Percentiles rank a stretch among this genome's conserved stretches.
These are phyloP conservation scores for Drosophila imparisetae DNA, from an alignment of 2,888 invertebrate genomes.

Conservation along the genomic window DNA sequence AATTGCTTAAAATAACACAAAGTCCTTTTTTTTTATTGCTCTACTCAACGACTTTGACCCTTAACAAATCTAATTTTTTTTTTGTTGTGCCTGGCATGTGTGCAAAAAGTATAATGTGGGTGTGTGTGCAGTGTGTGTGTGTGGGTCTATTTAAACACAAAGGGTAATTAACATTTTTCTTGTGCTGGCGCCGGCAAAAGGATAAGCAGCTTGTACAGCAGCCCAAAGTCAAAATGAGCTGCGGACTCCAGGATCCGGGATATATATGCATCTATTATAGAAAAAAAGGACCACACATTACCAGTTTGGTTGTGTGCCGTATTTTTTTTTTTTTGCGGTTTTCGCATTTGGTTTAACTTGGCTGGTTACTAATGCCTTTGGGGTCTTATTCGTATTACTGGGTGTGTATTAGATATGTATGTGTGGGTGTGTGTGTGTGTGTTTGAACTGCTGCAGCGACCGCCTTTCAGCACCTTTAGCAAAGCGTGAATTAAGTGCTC, in stretches of 20 bases:
- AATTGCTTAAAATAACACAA: constrained; percentile 82
- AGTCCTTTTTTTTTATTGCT: constrained; percentile 30
- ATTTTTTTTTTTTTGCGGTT: constrained; percentile 73
- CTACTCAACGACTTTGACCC: constrained; percentile 62
- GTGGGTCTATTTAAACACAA: constrained; percentile 78
- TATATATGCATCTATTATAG: constrained; percentile 7
- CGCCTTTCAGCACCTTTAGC: constrained; percentile 79
- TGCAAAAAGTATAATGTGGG: constrained; percentile 23
- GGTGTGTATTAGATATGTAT: background rate
- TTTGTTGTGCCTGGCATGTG: constrained; percentile 16
- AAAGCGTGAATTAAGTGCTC: constrained; percentile 82
- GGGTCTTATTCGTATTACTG: constrained; percentile 20
- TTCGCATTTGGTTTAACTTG: constrained; percentile 82
- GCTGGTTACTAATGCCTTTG: constrained; percentile 63
- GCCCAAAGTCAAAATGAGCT: constrained; percentile 74
- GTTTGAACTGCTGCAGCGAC: constrained; percentile 41
- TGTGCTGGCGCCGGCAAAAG: constrained; percentile 52
- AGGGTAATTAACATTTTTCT: constrained; percentile 82
- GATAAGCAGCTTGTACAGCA: constrained; percentile 76
- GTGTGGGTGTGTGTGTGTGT: constrained; percentile 9
- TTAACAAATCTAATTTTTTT: constrained; percentile 32
- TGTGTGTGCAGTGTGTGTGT: constrained; percentile 22
- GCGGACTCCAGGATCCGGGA: constrained; percentile 28
- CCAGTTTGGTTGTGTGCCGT: constrained; percentile 25
- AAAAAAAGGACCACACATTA: constrained; percentile 65